Evolutionary conservation across 2,797 vertebrate genomes (phyloP).

Genomic region (Acropternis orthonyx): DNA sequence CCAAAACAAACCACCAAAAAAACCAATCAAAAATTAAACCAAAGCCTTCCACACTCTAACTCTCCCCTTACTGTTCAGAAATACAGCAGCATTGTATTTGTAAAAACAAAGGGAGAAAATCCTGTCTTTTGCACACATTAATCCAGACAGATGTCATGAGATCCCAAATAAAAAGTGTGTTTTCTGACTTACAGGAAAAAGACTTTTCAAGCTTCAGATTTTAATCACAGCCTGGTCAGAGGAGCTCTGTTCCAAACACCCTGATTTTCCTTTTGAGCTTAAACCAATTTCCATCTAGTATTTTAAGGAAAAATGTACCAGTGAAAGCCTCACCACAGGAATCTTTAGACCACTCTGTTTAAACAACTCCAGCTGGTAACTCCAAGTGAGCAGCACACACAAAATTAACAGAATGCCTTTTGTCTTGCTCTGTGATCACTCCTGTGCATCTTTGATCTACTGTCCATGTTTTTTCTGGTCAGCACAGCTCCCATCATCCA

Average conservation of each 20-base stretch:
- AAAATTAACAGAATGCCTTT: neutral
- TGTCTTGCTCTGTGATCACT: neutral
- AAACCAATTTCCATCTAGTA: neutral
- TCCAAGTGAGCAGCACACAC: neutral
- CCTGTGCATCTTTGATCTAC: neutral
- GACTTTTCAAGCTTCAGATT: neutral
- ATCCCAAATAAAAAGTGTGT: neutral
- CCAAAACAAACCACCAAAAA: neutral
- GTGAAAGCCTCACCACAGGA: slow-evolving; percentile 18
- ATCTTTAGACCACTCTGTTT: neutral
- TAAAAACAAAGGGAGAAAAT: neutral
- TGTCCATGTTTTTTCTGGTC: neutral
- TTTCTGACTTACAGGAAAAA: neutral
- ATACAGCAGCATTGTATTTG: neutral
- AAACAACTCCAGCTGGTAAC: slow-evolving; percentile 15
- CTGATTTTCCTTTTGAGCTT: neutral
- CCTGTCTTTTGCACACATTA: neutral
- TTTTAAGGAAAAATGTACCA: slow-evolving; percentile 14
- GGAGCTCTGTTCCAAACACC: neutral
- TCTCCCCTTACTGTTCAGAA: neutral
- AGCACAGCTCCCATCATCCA: neutral
- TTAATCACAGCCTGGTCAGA: neutral
- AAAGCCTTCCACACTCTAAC: neutral
- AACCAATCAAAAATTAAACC: neutral
- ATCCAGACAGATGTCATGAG: neutral